These are phyloP conservation scores for Lepidurus packardi DNA, from an alignment of 1,140 invertebrate genomes.

Conservation along the genomic window DNA sequence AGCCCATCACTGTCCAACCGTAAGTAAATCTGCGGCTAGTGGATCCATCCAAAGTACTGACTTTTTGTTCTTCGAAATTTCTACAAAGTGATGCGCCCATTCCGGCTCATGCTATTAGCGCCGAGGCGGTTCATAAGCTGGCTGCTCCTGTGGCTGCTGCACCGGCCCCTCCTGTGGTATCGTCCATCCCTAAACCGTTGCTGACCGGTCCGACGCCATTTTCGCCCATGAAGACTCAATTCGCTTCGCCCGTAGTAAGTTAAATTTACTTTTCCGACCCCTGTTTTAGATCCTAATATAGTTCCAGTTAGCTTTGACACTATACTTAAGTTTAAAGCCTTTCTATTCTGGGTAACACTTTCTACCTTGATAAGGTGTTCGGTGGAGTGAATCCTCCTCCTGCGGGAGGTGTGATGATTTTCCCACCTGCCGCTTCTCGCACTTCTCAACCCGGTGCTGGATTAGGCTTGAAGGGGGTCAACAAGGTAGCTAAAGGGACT, in stretches of 20 bases:
- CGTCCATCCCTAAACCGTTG: background rate
- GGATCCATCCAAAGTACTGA: background rate
- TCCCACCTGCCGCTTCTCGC: constrained; percentile 29
- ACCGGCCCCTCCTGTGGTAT: background rate
- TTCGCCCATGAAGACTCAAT: background rate
- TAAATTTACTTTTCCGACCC: background rate
- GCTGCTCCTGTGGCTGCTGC: constrained; percentile 25
- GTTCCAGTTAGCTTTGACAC: background rate
- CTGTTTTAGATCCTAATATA: background rate
- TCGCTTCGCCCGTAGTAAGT: background rate
- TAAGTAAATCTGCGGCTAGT: constrained; percentile 41
- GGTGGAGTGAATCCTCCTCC: constrained; percentile 31
- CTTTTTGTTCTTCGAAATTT: background rate
- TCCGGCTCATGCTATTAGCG: constrained; percentile 24
- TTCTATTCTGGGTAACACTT: background rate
- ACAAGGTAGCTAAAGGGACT: background rate
- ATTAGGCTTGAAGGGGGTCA: constrained; percentile 4
- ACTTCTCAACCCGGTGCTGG: constrained; percentile 24
- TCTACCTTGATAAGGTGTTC: constrained; percentile 16
- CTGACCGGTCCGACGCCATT: constrained; percentile 2
- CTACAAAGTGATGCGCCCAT: constrained; percentile 26
- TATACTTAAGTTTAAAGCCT: background rate
- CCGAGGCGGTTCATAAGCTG: constrained; percentile 24
- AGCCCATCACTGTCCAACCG: constrained; percentile 73
- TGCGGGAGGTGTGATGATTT: constrained; percentile 32